Percentiles rank a stretch among this genome's conserved stretches.
phyloP scores from a whole-genome alignment of 2,797 vertebrate species.

The Bradypodion ventrale region DNA sequence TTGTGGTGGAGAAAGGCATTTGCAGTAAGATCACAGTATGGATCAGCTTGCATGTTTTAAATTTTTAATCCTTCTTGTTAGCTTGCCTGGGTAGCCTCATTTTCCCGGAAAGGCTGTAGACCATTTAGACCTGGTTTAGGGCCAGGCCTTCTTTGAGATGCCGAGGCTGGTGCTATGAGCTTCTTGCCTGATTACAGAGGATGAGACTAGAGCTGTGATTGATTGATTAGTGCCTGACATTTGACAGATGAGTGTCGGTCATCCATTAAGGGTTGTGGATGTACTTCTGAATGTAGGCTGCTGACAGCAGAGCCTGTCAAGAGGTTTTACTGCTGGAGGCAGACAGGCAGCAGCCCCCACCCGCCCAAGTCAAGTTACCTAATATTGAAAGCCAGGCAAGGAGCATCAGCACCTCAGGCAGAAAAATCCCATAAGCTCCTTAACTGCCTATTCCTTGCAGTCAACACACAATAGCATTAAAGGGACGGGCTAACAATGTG shows the following conservation, averaged over 20 bases:
- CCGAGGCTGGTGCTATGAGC: too few species aligned
- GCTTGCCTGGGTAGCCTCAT: not conserved
- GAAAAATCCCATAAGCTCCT: too few species aligned
- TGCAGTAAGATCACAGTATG: not conserved
- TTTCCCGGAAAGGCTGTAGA: conserved; percentile 7
- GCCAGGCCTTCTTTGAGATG: not conserved
- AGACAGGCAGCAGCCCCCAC: too few species aligned
- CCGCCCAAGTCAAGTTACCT: too few species aligned
- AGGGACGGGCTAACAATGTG: too few species aligned
- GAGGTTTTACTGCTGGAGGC: too few species aligned
- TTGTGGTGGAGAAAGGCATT: not conserved
- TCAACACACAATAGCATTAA: too few species aligned
- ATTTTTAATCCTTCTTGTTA: conserved; percentile 19
- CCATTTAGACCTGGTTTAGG: conserved; percentile 9
- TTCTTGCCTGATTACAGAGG: not conserved
- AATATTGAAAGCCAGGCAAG: too few species aligned
- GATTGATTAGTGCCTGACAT: not conserved
- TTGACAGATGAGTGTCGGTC: not conserved
- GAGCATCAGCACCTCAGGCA: too few species aligned
- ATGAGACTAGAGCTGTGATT: not conserved
- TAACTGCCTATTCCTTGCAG: too few species aligned
- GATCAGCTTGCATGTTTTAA: not conserved
- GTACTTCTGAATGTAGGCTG: too few species aligned
- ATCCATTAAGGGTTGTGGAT: not conserved
- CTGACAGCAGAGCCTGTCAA: too few species aligned